These are phyloP conservation scores for Craniophora ligustri DNA, from an alignment of 2,888 invertebrate species.

Conservation along the genomic window DNA sequence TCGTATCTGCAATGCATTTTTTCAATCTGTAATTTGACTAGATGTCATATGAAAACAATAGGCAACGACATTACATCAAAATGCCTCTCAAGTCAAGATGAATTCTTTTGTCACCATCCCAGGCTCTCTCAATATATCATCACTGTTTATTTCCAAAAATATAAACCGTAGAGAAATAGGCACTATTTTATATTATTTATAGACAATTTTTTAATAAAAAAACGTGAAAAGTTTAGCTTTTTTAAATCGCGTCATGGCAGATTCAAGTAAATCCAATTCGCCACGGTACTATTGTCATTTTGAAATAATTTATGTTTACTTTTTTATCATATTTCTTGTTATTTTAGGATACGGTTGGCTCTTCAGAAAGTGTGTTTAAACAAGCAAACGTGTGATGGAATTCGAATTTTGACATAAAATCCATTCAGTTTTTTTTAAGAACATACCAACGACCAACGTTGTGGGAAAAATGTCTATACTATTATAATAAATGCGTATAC, in stretches of 20 bases:
- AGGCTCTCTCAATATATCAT: constrained; percentile 21
- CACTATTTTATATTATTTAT: constrained; percentile 22
- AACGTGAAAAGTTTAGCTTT: constrained; percentile 13
- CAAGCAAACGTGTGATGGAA: constrained; percentile 8
- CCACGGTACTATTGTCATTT: constrained; percentile 34
- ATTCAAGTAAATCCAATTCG: constrained; percentile 40
- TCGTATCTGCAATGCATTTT: no score
- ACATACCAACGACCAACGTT: no score
- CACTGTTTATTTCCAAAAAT: constrained; percentile 25
- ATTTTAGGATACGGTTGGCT: constrained; percentile 29
- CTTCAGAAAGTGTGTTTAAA: constrained; percentile 22
- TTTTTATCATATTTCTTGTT: constrained; percentile 39
- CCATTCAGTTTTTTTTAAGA: no score
- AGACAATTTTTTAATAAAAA: constrained; percentile 28
- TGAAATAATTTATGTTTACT: constrained; percentile 43
- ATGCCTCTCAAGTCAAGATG: constrained; percentile 4
- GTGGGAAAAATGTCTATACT: no score
- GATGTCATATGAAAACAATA: background rate
- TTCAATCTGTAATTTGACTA: no score
- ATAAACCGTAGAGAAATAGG: constrained; percentile 18
- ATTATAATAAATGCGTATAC: no score
- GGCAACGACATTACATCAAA: background rate
- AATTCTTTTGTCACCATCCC: constrained; percentile 13
- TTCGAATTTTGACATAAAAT: constrained; percentile 1
- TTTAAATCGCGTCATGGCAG: constrained; percentile 38